A percentile compares a stretch with the other conserved stretches of the same genome.
Conservation (phyloP, 2,113 vertebrate genomes). For the Daboia siamensis region DNA sequence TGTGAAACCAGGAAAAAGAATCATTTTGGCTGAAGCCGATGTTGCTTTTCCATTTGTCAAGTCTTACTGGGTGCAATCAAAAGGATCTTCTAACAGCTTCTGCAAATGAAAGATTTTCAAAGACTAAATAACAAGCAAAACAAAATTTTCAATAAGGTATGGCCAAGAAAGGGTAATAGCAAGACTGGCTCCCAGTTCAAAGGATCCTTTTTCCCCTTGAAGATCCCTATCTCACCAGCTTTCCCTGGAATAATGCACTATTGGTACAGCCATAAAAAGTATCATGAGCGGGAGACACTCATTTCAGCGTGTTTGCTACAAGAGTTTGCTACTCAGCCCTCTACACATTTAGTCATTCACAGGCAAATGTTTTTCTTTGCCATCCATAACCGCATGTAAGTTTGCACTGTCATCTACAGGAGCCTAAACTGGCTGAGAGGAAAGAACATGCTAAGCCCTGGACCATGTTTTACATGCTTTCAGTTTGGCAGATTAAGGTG, state of each 20-base stretch:
- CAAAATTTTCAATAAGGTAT: neutral
- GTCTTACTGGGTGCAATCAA: neutral
- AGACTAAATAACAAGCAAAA: neutral
- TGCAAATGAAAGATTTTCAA: neutral
- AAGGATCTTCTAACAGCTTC: neutral
- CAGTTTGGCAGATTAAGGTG: neutral
- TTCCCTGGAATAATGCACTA: neutral
- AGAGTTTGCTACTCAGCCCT: neutral
- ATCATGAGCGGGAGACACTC: neutral
- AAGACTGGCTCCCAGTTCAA: neutral
- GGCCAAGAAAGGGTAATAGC: neutral
- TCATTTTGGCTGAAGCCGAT: neutral
- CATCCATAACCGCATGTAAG: neutral
- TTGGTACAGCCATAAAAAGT: neutral
- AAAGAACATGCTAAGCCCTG: neutral
- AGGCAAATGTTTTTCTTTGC: neutral
- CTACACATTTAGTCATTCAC: neutral
- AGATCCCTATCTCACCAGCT: neutral
- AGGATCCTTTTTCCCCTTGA: neutral
- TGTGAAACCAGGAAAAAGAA: neutral
- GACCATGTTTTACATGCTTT: neutral
- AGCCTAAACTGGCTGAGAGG: neutral
- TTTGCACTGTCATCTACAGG: neutral
- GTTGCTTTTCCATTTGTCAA: neutral
- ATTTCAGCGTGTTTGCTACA: neutral